Evolutionary conservation across 2,888 invertebrate genomes (phyloP).

Genomic region (Agelastica alni): DNA sequence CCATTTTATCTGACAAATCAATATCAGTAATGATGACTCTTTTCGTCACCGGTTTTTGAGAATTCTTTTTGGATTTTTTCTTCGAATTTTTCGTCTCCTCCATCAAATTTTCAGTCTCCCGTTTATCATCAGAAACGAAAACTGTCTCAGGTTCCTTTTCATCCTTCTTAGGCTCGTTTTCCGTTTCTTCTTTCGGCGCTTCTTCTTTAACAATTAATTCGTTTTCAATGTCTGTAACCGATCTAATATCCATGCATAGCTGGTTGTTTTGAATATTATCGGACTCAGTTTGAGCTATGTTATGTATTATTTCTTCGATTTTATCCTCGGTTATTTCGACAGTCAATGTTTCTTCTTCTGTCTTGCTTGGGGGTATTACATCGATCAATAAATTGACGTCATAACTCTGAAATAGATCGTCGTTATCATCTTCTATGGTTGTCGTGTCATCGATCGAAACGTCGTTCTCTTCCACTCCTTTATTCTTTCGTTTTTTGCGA

Average conservation of each 20-base stretch:
- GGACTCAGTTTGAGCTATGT: constrained; percentile 31
- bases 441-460: constrained; percentile 13
- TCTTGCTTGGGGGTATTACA: constrained; percentile 38
- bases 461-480: constrained; percentile 42
- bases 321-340: constrained; percentile 27
- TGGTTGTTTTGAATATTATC: constrained; percentile 15
- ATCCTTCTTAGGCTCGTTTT: constrained; percentile 13
- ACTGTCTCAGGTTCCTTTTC: constrained; percentile 7
- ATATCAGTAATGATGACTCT: constrained; percentile 51
- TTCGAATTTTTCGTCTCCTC: constrained; percentile 27
- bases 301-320: constrained; percentile 34
- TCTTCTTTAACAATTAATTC: constrained; percentile 37
- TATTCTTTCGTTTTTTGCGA: constrained; percentile 53
- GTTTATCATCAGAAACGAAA: constrained; percentile 7
- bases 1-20: constrained; percentile 37
- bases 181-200: constrained; percentile 13
- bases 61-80: constrained; percentile 42
- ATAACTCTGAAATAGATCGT: constrained; percentile 45
- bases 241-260: constrained; percentile 17
- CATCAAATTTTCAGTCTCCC: background rate
- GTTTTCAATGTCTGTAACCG: constrained; percentile 43
- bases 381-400: constrained; percentile 46
- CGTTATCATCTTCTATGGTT: constrained; percentile 25
- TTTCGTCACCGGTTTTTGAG: constrained; percentile 41
- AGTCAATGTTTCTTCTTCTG: constrained; percentile 26